Evolutionary conservation across 2,113 vertebrate species (phyloP), one percentile per base, ranked within the genome.

Genomic region (Madoqua kirkii): DNA sequence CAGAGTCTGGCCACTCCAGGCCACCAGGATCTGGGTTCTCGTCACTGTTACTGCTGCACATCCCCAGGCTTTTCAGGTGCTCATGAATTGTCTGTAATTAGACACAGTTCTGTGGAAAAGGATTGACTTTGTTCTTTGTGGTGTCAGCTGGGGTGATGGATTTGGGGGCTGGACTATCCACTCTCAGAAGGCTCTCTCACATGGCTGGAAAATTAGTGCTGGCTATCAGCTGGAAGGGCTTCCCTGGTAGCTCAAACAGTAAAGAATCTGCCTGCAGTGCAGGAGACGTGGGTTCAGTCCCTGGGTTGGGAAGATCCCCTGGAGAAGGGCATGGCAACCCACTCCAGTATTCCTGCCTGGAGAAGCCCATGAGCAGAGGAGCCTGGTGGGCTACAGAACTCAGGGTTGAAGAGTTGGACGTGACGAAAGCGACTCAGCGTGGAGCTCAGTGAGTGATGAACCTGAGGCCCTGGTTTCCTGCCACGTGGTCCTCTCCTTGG

Each of bases 211-310:
- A 36, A 64, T 13, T 33, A 50, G 62, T 25, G 25, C 31, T 81
- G 45, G 67, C 15, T 52, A 3, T 45, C 31, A 40, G 50, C 43
- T 55, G 36, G 88, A 29, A 62, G 15, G 19, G 67, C 67, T 71
- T 71, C 67, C n/a, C 21, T 40, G 67, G n/a, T 71, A 19, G 19
- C 10, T 23, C 67, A 71, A 23, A 12, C 1, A 23, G 19, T 71
- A 23, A 71, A 71, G n/a, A 71, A 40, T 71, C n/a, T 71, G n/a
- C 67, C n/a, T 71, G 19, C 19, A 71, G n/a, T 40, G 19, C 0
- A 3, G n/a, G n/a, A 71, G 5, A 23, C 19, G 16, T 0, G 5
- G n/a, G 19, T 40, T 71, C 3, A 5, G 23, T 23, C n/a, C 67
- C 19, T 40, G 36, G n/a, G 36, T 74, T 74, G 67, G 67, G 67